These are phyloP conservation scores for Eunapius fragilis DNA, from an alignment of 37 sponge, comb jelly and placozoan genomes.

Conservation along the genomic window DNA sequence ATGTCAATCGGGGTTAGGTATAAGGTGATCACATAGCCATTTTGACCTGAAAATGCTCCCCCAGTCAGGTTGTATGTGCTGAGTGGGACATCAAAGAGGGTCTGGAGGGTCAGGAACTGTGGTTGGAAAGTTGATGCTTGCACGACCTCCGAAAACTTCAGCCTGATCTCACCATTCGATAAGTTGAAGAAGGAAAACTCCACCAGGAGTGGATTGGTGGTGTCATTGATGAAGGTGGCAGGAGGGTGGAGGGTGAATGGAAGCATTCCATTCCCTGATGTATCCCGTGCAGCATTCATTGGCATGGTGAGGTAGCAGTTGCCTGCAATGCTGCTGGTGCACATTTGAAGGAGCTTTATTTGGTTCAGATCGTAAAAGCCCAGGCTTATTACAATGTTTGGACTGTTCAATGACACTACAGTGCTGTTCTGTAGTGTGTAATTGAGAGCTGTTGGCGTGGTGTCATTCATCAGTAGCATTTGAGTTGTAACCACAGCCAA, in stretches of 20 bases:
- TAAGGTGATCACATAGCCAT: slow-evolving; percentile 48
- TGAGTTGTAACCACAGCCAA: slow-evolving; percentile 46
- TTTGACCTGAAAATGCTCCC: slow-evolving; percentile 27
- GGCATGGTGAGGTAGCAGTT: slow-evolving; percentile 77
- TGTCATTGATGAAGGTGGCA: slow-evolving; percentile 66
- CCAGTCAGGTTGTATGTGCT: slow-evolving; percentile 45
- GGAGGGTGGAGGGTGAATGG: slow-evolving; percentile 28
- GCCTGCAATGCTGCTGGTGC: slow-evolving; percentile 33
- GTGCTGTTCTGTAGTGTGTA: slow-evolving; percentile 67
- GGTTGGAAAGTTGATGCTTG: slow-evolving; percentile 59
- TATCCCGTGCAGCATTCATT: slow-evolving; percentile 69
- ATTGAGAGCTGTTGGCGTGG: slow-evolving; percentile 14
- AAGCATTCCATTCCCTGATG: slow-evolving; percentile 65
- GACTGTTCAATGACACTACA: slow-evolving; percentile 58
- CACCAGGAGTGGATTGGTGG: slow-evolving; percentile 56
- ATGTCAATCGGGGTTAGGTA: slow-evolving; percentile 53
- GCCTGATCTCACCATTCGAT: slow-evolving; percentile 62
- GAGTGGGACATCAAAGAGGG: slow-evolving; percentile 69
- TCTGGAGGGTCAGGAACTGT: slow-evolving; percentile 58
- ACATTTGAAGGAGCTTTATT: slow-evolving; percentile 70
- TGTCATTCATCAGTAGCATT: slow-evolving; percentile 27
- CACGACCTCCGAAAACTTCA: slow-evolving; percentile 83
- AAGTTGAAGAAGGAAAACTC: slow-evolving; percentile 77
- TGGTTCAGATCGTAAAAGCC: slow-evolving; percentile 66
- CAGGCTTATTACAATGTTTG: slow-evolving; percentile 65